phyloP scores from a whole-genome alignment of 2,888 invertebrate genomes.

The Oscheius onirici region DNA sequence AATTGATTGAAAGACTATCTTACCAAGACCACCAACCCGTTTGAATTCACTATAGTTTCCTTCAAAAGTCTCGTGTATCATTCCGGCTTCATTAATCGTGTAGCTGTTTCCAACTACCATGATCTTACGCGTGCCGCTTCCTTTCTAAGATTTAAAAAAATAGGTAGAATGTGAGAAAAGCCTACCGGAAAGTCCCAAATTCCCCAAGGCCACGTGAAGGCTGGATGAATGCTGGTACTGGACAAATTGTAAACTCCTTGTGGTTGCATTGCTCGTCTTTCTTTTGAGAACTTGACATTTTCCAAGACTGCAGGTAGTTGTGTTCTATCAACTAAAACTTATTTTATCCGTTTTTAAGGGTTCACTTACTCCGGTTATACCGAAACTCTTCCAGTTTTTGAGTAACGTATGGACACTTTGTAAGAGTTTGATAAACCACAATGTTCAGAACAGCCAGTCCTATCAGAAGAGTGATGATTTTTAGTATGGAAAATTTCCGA shows the following conservation, averaged over 20 bases:
- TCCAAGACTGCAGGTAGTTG: too few relatives aligned
- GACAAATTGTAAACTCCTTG: background rate
- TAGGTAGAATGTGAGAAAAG: background rate
- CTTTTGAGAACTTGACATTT: too few relatives aligned
- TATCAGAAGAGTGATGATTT: background rate
- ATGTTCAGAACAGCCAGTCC: background rate
- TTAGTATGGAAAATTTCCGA: background rate
- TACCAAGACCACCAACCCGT: background rate
- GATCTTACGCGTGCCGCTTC: background rate
- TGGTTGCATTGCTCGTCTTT: background rate
- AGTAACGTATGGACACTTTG: background rate
- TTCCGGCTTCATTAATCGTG: background rate
- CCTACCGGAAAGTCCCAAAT: conserved; percentile 12
- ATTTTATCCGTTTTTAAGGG: background rate
- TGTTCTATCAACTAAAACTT: background rate
- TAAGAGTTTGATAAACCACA: background rate
- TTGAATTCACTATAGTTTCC: conserved; percentile 8
- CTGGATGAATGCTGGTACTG: background rate
- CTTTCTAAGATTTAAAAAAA: background rate
- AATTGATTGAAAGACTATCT: too few relatives aligned
- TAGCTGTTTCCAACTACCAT: conserved; percentile 1
- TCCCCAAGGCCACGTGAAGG: conserved; percentile 1
- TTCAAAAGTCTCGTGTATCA: background rate
- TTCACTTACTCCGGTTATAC: background rate
- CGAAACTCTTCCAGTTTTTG: background rate